Conservation (phyloP, 92 coral and sea anemone species). For the Zoanthus sociatus region DNA sequence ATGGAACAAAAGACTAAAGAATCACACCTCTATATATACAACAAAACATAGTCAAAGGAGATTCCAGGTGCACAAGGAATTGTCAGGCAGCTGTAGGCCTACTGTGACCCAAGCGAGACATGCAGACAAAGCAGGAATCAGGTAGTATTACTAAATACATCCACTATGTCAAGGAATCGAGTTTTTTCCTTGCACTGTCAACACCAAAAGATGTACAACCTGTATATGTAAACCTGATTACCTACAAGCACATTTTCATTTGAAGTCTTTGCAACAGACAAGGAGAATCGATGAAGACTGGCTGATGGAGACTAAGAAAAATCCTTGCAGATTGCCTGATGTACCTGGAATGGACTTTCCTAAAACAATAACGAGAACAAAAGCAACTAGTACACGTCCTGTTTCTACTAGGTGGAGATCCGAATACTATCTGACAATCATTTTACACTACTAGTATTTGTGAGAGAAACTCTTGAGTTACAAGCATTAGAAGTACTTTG, state of each 20-base stretch:
- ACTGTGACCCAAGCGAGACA: constrained; percentile 18
- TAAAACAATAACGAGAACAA: too few species aligned
- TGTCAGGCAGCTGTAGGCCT: constrained; percentile 31
- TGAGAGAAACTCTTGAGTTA: background rate
- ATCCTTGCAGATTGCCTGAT: background rate
- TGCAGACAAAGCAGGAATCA: constrained; percentile 27
- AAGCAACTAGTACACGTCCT: background rate
- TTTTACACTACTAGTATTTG: constrained; percentile 24
- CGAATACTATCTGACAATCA: constrained; percentile 24
- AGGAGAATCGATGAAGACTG: constrained; percentile 25
- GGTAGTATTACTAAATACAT: constrained; percentile 23
- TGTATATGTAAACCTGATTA: constrained; percentile 20
- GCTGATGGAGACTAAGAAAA: constrained; percentile 3
- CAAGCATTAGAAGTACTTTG: constrained; percentile 5
- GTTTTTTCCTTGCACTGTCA: background rate
- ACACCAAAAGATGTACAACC: constrained; percentile 9
- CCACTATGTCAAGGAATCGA: constrained; percentile 19
- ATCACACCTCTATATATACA: constrained; percentile 23
- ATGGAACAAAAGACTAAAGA: constrained; percentile 13
- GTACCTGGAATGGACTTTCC: background rate
- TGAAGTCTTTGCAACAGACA: constrained; percentile 32
- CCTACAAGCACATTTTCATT: constrained; percentile 19
- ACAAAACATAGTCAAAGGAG: background rate
- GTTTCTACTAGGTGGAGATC: constrained; percentile 11
- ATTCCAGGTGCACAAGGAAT: background rate